Evolutionary conservation across 2,888 invertebrate species (phyloP).

Genomic region (Nomada ruficornis): DNA sequence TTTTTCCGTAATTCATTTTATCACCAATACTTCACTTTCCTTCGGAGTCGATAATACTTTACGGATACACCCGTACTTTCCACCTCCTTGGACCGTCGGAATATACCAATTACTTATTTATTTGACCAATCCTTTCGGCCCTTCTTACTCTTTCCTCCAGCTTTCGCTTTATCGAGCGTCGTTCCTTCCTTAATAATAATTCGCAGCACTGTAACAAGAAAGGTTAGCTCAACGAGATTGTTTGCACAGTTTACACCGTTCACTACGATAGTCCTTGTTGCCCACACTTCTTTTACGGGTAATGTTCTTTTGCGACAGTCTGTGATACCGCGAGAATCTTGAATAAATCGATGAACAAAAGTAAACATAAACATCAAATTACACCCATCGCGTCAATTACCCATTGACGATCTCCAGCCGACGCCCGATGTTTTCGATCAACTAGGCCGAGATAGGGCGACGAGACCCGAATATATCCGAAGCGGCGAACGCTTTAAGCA

Average conservation of each 20-base stretch:
- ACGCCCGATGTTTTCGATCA: slow-evolving; percentile 43
- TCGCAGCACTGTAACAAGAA: background rate
- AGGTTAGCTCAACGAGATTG: slow-evolving; percentile 8
- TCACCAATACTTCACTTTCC: background rate
- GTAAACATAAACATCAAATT: slow-evolving; percentile 26
- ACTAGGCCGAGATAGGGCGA: slow-evolving; percentile 17
- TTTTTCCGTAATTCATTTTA: slow-evolving; percentile 90
- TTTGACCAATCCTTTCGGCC: background rate
- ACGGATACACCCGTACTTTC: too few species aligned
- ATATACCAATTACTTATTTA: background rate
- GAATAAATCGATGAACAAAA: background rate
- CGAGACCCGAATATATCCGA: slow-evolving; percentile 25
- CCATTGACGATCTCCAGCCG: slow-evolving; percentile 26
- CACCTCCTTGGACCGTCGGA: background rate
- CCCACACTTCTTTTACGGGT: background rate
- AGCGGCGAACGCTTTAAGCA: background rate
- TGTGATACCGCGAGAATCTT: background rate
- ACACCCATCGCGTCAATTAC: background rate
- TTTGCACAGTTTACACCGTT: background rate
- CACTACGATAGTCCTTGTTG: background rate
- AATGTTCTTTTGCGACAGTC: background rate
- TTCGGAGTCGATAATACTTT: slow-evolving; percentile 55
- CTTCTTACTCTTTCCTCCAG: background rate
- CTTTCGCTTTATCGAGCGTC: background rate
- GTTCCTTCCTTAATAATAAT: background rate